A percentile compares a stretch with the other conserved stretches of the same genome.
Evolutionary conservation across 2,888 invertebrate genomes (phyloP).

Genomic region (Scotopteryx bipunctaria): DNA sequence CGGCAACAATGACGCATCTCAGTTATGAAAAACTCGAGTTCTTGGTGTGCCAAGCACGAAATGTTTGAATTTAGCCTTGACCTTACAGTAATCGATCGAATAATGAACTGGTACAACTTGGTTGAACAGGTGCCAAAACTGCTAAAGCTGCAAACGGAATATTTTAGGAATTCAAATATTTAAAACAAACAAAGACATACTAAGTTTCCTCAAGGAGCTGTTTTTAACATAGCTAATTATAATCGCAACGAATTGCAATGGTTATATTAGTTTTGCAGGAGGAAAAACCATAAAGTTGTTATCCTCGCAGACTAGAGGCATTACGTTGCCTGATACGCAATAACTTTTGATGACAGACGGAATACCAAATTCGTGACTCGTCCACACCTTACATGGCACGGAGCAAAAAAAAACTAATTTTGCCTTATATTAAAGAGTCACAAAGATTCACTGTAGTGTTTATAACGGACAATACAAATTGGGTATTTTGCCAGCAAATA

Average conservation of each 20-base stretch:
- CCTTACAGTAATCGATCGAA: constrained; percentile 29
- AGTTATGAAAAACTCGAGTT: constrained; percentile 56
- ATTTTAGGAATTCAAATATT: background rate
- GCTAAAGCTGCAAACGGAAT: constrained; percentile 4
- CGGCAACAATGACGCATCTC: constrained; percentile 65
- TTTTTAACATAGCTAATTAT: background rate
- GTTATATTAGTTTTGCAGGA: constrained; percentile 35
- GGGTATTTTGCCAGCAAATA: no score
- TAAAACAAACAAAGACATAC: background rate
- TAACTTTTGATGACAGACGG: constrained; percentile 35
- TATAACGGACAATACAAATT: background rate
- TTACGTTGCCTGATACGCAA: constrained; percentile 44
- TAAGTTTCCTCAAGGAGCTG: background rate
- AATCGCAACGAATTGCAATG: constrained; percentile 5
- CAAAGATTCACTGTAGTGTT: constrained; percentile 25
- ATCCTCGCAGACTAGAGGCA: constrained; percentile 46
- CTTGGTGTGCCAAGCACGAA: constrained; percentile 57
- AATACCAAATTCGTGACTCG: constrained; percentile 68
- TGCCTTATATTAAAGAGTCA: constrained; percentile 15
- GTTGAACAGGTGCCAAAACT: constrained; percentile 18
- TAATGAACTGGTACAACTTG: constrained; percentile 2
- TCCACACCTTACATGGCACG: constrained; percentile 52
- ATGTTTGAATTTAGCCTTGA: constrained; percentile 44
- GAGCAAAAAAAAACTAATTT: constrained; percentile 50
- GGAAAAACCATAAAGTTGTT: constrained; percentile 52